These are phyloP conservation scores for Sipha flava DNA, from an alignment of 1,140 invertebrate genomes.

Conservation along the genomic window DNA sequence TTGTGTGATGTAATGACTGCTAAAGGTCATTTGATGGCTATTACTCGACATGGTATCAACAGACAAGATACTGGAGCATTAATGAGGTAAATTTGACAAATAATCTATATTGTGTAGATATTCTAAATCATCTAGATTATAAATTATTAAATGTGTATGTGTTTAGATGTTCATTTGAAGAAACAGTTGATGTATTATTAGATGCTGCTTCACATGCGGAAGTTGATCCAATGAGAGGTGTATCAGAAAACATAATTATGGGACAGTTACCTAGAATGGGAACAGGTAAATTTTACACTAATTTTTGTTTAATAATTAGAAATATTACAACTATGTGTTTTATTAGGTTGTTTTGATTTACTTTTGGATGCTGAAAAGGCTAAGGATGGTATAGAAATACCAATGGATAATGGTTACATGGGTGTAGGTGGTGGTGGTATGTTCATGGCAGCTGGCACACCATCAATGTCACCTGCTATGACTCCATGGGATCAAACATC, in stretches of 20 bases:
- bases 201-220: conserved; percentile 97
- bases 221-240: conserved; percentile 95
- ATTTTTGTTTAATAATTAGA: conserved; percentile 37
- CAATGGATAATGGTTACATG: conserved; percentile 62
- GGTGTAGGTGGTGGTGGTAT: conserved; percentile 64
- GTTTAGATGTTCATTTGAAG: conserved; percentile 90
- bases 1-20: conserved; percentile 99
- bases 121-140: no score
- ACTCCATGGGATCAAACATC: conserved; percentile 88
- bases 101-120: no score
- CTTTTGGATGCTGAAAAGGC: conserved; percentile 97
- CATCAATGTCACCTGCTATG: conserved; percentile 85
- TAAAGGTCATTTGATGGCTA: conserved; percentile 99
- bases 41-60: conserved; percentile 99
- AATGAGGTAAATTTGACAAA: conserved; percentile 64
- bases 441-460: conserved; percentile 82
- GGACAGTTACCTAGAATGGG: conserved; percentile 96
- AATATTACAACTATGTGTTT: background rate
- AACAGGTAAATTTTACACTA: conserved; percentile 62
- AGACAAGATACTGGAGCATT: conserved; percentile 98
- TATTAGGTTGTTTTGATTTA: conserved; percentile 85
- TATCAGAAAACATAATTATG: conserved; percentile 99
- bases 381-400: conserved; percentile 96
- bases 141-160: no score
- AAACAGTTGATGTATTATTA: conserved; percentile 94